A percentile compares a stretch with the other conserved stretches of the same genome.
Evolutionary conservation across 1,140 invertebrate species (phyloP).

Genomic region (Protaetia brevitarsis): DNA sequence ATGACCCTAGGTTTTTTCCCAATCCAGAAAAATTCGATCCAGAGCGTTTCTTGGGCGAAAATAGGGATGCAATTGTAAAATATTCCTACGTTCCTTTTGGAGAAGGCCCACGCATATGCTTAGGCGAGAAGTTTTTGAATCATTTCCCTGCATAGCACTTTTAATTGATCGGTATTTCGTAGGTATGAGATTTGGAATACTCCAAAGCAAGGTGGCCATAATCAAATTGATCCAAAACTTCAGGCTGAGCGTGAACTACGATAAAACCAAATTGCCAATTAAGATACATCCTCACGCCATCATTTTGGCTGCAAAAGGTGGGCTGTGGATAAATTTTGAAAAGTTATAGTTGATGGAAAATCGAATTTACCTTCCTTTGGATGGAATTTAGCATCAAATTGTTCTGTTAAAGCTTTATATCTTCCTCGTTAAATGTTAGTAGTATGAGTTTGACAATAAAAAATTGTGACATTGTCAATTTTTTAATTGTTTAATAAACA

Average conservation of each 20-base stretch:
- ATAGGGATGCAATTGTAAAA: slow-evolving; percentile 35
- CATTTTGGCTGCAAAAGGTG: neutral
- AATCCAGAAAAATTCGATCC: slow-evolving; percentile 59
- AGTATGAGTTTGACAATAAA: neutral
- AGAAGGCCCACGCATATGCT: slow-evolving; percentile 57
- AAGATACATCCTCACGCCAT: neutral
- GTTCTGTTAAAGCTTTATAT: too few species aligned
- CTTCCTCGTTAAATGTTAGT: too few species aligned
- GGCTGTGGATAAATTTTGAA: slow-evolving; percentile 14
- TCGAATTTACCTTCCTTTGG: too few species aligned
- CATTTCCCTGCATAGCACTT: neutral
- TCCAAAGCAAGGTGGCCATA: neutral
- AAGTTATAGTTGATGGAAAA: neutral
- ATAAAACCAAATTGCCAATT: slow-evolving; percentile 1
- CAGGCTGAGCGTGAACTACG: neutral
- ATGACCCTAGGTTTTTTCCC: slow-evolving; percentile 51
- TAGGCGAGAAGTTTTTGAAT: slow-evolving; percentile 38
- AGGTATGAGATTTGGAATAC: neutral
- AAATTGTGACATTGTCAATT: neutral
- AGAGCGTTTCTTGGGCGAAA: slow-evolving; percentile 53
- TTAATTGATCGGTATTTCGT: neutral
- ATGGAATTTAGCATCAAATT: neutral
- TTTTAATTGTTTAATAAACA: slow-evolving; percentile 13
- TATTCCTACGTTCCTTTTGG: slow-evolving; percentile 55
- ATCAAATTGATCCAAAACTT: slow-evolving; percentile 6